Conservation (phyloP, 1,140 invertebrate species). For the Ceratoteleas bidentatus region DNA sequence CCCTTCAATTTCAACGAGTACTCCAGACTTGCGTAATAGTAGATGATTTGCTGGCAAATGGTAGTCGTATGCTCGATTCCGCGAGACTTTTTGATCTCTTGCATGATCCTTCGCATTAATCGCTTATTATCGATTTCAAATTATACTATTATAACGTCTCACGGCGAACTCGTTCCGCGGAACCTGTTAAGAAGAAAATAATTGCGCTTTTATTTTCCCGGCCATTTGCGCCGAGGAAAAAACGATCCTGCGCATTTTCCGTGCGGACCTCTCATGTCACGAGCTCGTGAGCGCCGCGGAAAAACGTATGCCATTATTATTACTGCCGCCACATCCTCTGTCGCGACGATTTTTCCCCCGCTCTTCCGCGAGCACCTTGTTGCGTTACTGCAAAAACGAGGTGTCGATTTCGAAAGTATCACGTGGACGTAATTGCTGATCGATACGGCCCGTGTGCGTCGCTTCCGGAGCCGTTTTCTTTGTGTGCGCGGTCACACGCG, state of each 20-base stretch:
- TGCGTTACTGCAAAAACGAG: constrained; percentile 5
- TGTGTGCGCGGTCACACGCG: constrained; percentile 47
- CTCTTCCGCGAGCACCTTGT: too few species aligned
- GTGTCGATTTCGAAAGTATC: constrained; percentile 35
- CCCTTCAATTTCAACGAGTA: constrained; percentile 77
- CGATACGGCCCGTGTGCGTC: constrained; percentile 35
- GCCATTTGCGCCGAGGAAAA: constrained; percentile 1
- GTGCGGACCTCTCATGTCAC: background rate
- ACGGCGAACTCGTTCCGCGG: too few species aligned
- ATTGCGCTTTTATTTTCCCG: constrained; percentile 13
- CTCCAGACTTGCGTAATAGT: constrained; percentile 78
- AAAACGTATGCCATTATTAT: background rate
- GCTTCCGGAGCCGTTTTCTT: constrained; percentile 52
- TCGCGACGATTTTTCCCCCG: too few species aligned
- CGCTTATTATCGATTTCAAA: too few species aligned
- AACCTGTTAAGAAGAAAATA: too few species aligned
- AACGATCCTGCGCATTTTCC: background rate
- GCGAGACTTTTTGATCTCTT: too few species aligned
- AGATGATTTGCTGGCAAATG: constrained; percentile 51
- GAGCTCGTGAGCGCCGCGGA: background rate
- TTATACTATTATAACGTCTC: too few species aligned
- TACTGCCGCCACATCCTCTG: too few species aligned
- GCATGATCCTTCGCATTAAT: too few species aligned
- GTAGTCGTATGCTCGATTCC: constrained; percentile 29
- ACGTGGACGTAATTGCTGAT: constrained; percentile 39